Base-by-base conservation (phyloP, 2,797 vertebrate genomes). In the Coluber constrictor region DNA sequence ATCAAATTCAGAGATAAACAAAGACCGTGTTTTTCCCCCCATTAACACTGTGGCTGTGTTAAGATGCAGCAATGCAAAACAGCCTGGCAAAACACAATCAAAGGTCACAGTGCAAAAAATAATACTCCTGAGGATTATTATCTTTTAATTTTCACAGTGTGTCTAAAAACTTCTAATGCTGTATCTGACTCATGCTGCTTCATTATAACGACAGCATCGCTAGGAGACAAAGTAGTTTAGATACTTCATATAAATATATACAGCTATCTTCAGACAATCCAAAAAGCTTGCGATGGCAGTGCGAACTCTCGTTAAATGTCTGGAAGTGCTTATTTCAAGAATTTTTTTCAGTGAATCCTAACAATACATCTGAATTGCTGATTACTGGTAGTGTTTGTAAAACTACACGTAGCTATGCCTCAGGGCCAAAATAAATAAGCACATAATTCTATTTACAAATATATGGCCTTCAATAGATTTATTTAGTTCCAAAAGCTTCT, bases 1-100 rank as follows among this genome's bases (percentile, higher is more conserved):
- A 96, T 95, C 97, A 94, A 95, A 95, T 95, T 97, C 96, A 92
- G 95, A 97, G 96, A 95, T 95, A 94, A 98, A 96, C 92, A 96
- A 95, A 43, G 61, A 13, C 96, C 27, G 93, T 96, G 95, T 90
- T n/a, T 63, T 55, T 9, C 87, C 90, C 95, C 95, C 94, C 95
- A 95, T 95, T 94, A 96, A 94, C 90, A 27, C 91, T 54, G 90
- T 88, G 9, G 91, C 92, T 88, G 93, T 92, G 94, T 93, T 51
- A 92, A 94, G 94, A 92, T 89, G 93, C 93, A 91, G 93, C 92
- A 95, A 93, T 15, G 92, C 93, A 96, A 94, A 96, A 89, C 15
- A 96, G 94, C 79, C 23, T 3, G 92, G 95, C 94, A 96, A 70
- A 88, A 93, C 74, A 92, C 51, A 92, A 91, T 37, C 56, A 43